Evolutionary conservation across 2,888 invertebrate genomes (phyloP), one percentile per base, ranked within the genome.

Genomic region (Scelioninae gen. 2): DNA sequence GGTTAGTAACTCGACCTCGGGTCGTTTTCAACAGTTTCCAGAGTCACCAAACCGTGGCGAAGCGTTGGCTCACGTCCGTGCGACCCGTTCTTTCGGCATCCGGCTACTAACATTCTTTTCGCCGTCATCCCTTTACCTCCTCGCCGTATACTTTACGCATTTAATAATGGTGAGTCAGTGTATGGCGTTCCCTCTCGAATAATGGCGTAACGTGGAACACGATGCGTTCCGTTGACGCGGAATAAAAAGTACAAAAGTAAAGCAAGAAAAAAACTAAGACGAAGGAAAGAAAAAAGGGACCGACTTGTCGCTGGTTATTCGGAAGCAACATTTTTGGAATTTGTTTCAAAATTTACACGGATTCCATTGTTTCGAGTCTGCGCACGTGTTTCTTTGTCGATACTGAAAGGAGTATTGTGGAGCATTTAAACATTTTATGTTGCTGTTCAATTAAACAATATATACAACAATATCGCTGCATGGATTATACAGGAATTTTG

Each of bases 21-120:
- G 35, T 50, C 46, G 65, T 55, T 72, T 58, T 58, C 60, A 61
- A 61, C 76, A 63, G 69, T 64, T 78, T 78, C 75, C 75, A 73
- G 75, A 79, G 74, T 75, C 81, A 78, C 76, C 77, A 67, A 75
- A 78, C 75, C 79, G 77, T 80, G 74, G 64, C 76, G 70, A 77
- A 75, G 68, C 77, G 75, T 80, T 75, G 76, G 76, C 74, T 80
- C 77, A 78, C 78, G 75, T 77, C 65, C 78, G 79, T 78, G 79
- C 77, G 79, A 79, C 77, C 78, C 77, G 77, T 67, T 76, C 78
- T 77, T 61, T 68, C 76, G 79, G 79, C 78, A 82, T 81, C 81
- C 79, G 80, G 78, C 78, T 77, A 80, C 75, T 76, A 78, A 81
- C 82, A 81, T 82, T 82, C 82, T 79, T 80, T 80, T 79, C 77